These are phyloP conservation scores for Apoda limacodes DNA, from an alignment of 2,888 invertebrate genomes.

Conservation along the genomic window DNA sequence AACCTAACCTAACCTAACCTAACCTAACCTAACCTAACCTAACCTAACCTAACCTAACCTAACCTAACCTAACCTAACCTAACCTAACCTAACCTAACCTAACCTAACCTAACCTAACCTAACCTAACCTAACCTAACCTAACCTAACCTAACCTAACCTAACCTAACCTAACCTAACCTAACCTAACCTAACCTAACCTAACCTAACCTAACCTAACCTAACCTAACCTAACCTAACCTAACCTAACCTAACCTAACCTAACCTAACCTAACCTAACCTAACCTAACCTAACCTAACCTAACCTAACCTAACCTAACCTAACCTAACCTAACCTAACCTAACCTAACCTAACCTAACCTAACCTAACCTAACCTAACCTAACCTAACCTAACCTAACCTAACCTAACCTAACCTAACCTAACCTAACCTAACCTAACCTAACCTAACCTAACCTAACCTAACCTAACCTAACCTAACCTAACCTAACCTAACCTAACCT, in stretches of 20 bases:
- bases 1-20: constrained; percentile 8
- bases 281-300: constrained; percentile 4
- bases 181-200: constrained; percentile 4
- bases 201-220: constrained; percentile 4
- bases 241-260: constrained; percentile 4
- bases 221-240: constrained; percentile 3
- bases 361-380: constrained; percentile 4
- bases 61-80: constrained; percentile 4
- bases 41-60: constrained; percentile 6
- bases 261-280: constrained; percentile 4
- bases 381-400: constrained; percentile 3
- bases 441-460: constrained; percentile 3
- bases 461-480: constrained; percentile 4
- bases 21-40: constrained; percentile 8
- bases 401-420: constrained; percentile 4
- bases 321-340: constrained; percentile 4
- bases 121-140: constrained; percentile 4
- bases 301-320: constrained; percentile 4
- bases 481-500: constrained; percentile 4
- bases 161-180: constrained; percentile 4
- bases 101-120: constrained; percentile 4
- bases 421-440: constrained; percentile 4
- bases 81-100: constrained; percentile 4
- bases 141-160: constrained; percentile 4
- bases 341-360: constrained; percentile 1